These are phyloP conservation scores for Anarhynchus alexandrinus DNA, from an alignment of 2,113 vertebrate species.

Conservation along the genomic window DNA sequence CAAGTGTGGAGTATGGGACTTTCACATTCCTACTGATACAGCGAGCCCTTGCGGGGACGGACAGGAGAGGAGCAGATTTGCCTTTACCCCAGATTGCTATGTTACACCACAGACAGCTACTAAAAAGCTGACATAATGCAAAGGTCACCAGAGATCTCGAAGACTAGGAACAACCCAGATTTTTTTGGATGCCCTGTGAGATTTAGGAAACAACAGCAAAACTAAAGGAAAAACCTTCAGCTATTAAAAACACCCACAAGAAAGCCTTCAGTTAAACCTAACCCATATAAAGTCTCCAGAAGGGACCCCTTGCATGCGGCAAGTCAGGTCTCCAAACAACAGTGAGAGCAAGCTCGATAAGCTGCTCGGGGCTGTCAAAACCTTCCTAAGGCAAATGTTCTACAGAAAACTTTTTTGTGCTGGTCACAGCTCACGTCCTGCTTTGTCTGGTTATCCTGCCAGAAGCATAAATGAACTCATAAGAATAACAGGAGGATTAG, in stretches of 20 bases:
- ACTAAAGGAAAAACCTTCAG: not conserved
- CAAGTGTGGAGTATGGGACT: not conserved
- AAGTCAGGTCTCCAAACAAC: not conserved
- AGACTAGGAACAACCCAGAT: not conserved
- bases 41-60: accelerated
- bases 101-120: not conserved
- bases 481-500: constrained; percentile 53
- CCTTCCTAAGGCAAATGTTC: constrained; percentile 2
- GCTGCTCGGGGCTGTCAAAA: not conserved
- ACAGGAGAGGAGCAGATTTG: not conserved
- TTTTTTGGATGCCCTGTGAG: not conserved
- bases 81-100: not conserved
- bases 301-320: accelerated
- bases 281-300: not conserved
- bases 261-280: not conserved
- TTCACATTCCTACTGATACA: not conserved
- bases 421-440: not conserved
- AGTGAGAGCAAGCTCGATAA: not conserved
- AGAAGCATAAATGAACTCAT: constrained; percentile 54
- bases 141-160: not conserved
- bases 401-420: not conserved
- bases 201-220: not conserved
- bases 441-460: constrained; percentile 52
- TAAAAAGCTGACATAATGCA: not conserved
- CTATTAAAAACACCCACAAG: not conserved